Conservation (phyloP, 2,797 vertebrate genomes). For the Muraenolepis orangiensis region DNA sequence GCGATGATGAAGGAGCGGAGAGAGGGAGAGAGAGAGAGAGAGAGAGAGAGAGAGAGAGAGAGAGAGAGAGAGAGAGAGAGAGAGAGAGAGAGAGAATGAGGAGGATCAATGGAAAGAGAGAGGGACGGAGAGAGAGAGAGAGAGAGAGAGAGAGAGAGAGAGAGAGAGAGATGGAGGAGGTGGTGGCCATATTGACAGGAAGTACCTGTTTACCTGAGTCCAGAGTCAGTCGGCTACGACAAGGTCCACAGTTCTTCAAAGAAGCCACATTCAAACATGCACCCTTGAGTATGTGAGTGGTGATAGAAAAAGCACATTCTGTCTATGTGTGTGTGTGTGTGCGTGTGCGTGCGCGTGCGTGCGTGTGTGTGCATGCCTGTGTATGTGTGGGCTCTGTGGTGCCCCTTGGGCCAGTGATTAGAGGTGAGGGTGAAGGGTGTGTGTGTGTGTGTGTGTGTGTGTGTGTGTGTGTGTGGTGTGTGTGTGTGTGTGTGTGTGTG, state of each 20-base stretch:
- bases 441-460: slow-evolving; percentile 15
- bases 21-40: too few relatives aligned
- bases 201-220: slow-evolving; percentile 34
- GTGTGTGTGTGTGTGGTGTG: slow-evolving; percentile 10
- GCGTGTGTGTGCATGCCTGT: slow-evolving; percentile 5
- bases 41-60: too few relatives aligned
- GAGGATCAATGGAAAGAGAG: too few relatives aligned
- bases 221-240: slow-evolving; percentile 29
- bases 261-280: slow-evolving; percentile 32
- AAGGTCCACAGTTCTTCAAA: slow-evolving; percentile 31
- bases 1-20: too few relatives aligned
- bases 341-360: slow-evolving; percentile 3
- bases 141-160: too few relatives aligned
- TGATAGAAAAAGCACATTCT: slow-evolving; percentile 19
- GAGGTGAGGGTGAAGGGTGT: slow-evolving; percentile 9
- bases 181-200: slow-evolving; percentile 5
- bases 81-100: too few relatives aligned
- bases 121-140: too few relatives aligned
- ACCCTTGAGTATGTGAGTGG: neutral
- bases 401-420: slow-evolving; percentile 6
- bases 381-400: slow-evolving; percentile 12
- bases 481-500: slow-evolving; percentile 1
- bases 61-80: too few relatives aligned
- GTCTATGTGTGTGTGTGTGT: neutral
- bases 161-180: neutral